These are phyloP conservation scores for Planococcus citri DNA, from an alignment of 1,140 invertebrate species.

Conservation along the genomic window DNA sequence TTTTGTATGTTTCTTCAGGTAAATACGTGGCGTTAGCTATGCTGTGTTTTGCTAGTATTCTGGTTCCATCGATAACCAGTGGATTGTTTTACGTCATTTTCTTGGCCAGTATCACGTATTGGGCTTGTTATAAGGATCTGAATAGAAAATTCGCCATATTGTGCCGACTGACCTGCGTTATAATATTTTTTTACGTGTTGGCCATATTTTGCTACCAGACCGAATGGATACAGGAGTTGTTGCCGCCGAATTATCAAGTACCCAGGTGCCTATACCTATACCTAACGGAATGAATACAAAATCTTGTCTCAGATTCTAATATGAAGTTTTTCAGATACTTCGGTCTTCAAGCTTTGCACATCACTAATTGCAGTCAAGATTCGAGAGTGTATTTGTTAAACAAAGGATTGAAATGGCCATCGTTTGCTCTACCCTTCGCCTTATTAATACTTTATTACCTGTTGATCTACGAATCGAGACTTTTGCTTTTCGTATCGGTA, in stretches of 20 bases:
- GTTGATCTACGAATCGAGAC: slow-evolving; percentile 53
- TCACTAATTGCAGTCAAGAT: slow-evolving; percentile 41
- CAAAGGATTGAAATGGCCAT: slow-evolving; percentile 46
- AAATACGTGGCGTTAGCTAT: slow-evolving; percentile 55
- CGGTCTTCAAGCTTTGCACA: slow-evolving; percentile 46
- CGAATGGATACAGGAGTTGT: slow-evolving; percentile 59
- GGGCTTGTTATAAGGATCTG: slow-evolving; percentile 67
- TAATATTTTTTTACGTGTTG: slow-evolving; percentile 61
- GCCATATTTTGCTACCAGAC: slow-evolving; percentile 76
- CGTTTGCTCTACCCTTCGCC: slow-evolving; percentile 58
- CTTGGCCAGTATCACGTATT: slow-evolving; percentile 70
- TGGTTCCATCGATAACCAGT: slow-evolving; percentile 63
- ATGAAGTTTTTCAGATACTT: slow-evolving; percentile 45
- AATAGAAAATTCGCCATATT: slow-evolving; percentile 57
- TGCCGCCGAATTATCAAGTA: slow-evolving; percentile 53
- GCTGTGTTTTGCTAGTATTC: slow-evolving; percentile 60
- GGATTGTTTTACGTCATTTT: slow-evolving; percentile 79
- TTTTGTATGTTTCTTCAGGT: slow-evolving; percentile 37
- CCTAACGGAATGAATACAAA: too few species aligned
- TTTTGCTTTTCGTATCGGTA: slow-evolving; percentile 55
- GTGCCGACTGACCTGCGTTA: slow-evolving; percentile 53
- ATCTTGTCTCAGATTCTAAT: neutral
- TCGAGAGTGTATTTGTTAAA: slow-evolving; percentile 48
- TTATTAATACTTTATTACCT: slow-evolving; percentile 62
- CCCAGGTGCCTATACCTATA: too few species aligned